Base-by-base conservation (phyloP, 2,113 vertebrate genomes). In the Pseudonaja textilis region DNA sequence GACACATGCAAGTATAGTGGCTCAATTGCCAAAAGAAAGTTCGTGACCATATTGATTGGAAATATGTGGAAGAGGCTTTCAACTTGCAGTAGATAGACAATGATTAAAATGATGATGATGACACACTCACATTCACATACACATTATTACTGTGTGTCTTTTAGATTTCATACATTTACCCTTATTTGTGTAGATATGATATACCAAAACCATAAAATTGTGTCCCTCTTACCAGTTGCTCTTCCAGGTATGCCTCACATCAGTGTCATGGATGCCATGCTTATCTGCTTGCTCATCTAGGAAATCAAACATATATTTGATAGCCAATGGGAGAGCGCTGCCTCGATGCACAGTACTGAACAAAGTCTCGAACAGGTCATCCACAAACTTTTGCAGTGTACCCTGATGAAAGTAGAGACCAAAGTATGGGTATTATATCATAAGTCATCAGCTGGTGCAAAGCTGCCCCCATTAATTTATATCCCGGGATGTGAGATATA, bases 251-350 rank as follows among this genome's bases (percentile, higher is more conserved):
- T 99, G 99, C 61, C 99, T 97, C 1, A 99, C 99, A 6, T 99
- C 99, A 0, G 98, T 98, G 97, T 99, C 99, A 0, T 99, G 98
- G 95, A 99, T 99, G 96, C 97, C 96, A 14, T 99, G 99, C 93
- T 98, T 98, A 97, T 99, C 99, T 0, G 99, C 99, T 97, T 99
- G 99, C 96, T 99, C 99, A 23, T 99, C 99, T 98, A 99, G 97
- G 98, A 99, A 99, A 93, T 99, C 99, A 5, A 99, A 99, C 99
- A 99, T 99, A 96, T 99, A 99, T 95, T 99, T 99, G 97, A 99
- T 99, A 97, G 99, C 99, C 74, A 99, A 96, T 0, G 99, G 99
- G 52, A 99, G 98, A 0, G 99, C 98, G 54, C 98, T 99, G 95
- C 99, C 99, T 42, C 99, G 96, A 96, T 99, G 99, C 90, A 99